Evolutionary conservation across 2,888 invertebrate genomes (phyloP).

Genomic region (Protonemura montana): DNA sequence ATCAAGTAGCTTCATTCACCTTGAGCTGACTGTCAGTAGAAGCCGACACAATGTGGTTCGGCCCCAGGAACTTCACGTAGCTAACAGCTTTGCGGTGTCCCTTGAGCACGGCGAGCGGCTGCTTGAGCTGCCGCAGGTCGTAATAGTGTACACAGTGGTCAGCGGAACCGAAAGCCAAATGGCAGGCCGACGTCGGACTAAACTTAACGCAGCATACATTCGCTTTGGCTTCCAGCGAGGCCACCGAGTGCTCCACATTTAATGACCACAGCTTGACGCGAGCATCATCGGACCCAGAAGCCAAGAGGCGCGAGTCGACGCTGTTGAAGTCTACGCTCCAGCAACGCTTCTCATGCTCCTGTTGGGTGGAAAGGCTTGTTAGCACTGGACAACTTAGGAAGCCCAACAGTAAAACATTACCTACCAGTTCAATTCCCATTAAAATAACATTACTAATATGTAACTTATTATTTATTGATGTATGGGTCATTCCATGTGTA

Average conservation of each 20-base stretch:
- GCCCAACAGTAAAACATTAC: too few relatives aligned
- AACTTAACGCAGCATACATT: slow-evolving; percentile 96
- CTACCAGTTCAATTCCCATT: too few relatives aligned
- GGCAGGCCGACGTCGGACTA: slow-evolving; percentile 83
- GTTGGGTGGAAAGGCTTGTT: not conserved
- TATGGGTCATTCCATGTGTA: too few relatives aligned
- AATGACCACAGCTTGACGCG: slow-evolving; percentile 92
- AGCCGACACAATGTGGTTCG: slow-evolving; percentile 86
- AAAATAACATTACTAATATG: too few relatives aligned
- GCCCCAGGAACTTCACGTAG: slow-evolving; percentile 89
- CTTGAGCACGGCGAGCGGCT: slow-evolving; percentile 82
- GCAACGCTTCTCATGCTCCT: slow-evolving; percentile 93
- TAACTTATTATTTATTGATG: too few relatives aligned
- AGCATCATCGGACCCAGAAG: slow-evolving; percentile 92
- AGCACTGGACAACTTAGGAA: too few relatives aligned
- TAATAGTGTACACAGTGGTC: slow-evolving; percentile 97
- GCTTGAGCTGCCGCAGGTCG: slow-evolving; percentile 84
- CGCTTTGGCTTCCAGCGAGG: slow-evolving; percentile 89
- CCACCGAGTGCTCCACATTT: slow-evolving; percentile 85
- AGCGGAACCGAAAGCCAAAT: slow-evolving; percentile 94
- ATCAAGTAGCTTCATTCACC: slow-evolving; percentile 46
- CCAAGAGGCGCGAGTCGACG: slow-evolving; percentile 87
- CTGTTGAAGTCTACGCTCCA: slow-evolving; percentile 97
- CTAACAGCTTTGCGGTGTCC: slow-evolving; percentile 95
- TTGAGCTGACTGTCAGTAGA: slow-evolving; percentile 91